Evolutionary conservation across 2,797 vertebrate species (phyloP), one percentile per base, ranked within the genome.

Genomic region (Takifugu rubripes): DNA sequence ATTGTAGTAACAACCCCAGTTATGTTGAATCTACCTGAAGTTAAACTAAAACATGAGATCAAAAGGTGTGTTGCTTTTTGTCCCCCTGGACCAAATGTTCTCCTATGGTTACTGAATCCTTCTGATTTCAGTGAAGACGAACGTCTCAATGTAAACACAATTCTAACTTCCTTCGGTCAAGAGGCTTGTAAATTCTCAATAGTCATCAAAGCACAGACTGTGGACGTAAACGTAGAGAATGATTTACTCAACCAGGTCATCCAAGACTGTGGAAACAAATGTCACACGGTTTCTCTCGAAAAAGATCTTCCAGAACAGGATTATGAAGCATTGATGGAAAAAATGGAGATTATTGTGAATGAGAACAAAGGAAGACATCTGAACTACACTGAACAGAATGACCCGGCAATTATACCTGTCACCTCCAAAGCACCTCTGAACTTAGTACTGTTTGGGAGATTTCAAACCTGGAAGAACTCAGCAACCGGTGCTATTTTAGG

Each of bases 31-130:
- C 33, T 55, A 5, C 6, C 74, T 3, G 5, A 12, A 0, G 59
- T 59, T 0, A 52, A 45, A 48, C 29, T 70, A 24, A 57, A 48
- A 53, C 51, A 64, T 0, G 61, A 74, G 21, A 60, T 75, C 43
- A 72, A 10, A 40, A 66, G 16, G n/a, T 68, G 46, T 16, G 52
- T 78, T 1, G 54, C n/a, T 33, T n/a, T 29, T 7, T 78, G 72
- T 11, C 5, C 31, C 0, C 75, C 75, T 17, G 72, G 72, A 66
- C 70, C 73, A 25, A 81, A 83, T 25, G 61, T 68, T n/a, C 27
- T 75, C 0, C 73, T 83, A 53, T 56, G 78, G 3, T 25, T 72
- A 1, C 49, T 68, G 6, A 70, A 49, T 8, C 52, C 78, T 7
- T 55, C 9, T 2, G 66, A 77, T 6, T 81, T 78, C 50, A 66